Conservation (phyloP, 2,888 invertebrate genomes). For the Ophion ellenae region DNA sequence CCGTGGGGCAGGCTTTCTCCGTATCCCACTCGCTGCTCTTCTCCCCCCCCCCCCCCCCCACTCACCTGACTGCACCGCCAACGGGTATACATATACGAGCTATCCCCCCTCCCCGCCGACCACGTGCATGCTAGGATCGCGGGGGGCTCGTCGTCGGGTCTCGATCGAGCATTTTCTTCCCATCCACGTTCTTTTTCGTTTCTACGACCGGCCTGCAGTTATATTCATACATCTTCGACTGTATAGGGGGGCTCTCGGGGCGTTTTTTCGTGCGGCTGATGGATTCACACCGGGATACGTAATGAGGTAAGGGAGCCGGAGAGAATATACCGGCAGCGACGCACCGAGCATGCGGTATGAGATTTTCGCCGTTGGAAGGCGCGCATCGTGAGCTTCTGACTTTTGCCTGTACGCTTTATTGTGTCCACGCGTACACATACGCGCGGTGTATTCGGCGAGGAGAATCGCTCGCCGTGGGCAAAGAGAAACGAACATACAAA, state of each 20-base stretch:
- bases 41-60: not conserved
- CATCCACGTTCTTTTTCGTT: not conserved
- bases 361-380: constrained; percentile 34
- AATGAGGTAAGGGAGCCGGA: not conserved
- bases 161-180: not conserved
- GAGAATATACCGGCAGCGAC: not conserved
- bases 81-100: not conserved
- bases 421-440: not conserved
- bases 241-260: not conserved
- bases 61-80: not conserved
- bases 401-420: constrained; percentile 27
- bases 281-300: not conserved
- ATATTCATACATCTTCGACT: not conserved
- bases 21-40: too few species aligned
- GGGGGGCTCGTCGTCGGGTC: not conserved
- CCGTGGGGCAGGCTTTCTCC: too few species aligned
- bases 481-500: constrained; percentile 4
- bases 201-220: not conserved
- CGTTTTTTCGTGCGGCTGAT: not conserved
- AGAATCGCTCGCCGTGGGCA: constrained; percentile 32
- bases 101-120: not conserved
- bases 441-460: not conserved
- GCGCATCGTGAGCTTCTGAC: constrained; percentile 45
- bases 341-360: constrained; percentile 31
- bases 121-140: constrained; percentile 38